Evolutionary conservation across 2,113 vertebrate genomes (phyloP).

Genomic region (Sander lucioperca): DNA sequence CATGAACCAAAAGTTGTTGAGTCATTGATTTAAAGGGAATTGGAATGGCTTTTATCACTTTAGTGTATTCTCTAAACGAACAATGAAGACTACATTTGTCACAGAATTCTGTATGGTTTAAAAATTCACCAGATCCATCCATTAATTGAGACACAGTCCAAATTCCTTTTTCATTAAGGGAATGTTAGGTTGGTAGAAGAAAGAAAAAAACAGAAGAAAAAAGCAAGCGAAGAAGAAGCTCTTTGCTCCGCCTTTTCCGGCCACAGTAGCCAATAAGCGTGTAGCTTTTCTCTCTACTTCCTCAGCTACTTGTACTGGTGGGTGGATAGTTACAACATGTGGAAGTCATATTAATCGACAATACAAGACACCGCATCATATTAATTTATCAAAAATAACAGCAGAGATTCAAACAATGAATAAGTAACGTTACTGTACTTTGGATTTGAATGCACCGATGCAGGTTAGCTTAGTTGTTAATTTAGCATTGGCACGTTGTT

Average conservation of each 20-base stretch:
- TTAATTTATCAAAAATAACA: background rate
- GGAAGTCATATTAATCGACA: background rate
- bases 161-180: no score
- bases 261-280: constrained; percentile 16
- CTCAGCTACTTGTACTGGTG: background rate
- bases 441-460: background rate
- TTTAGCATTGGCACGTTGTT: background rate
- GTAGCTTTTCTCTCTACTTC: constrained; percentile 7
- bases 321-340: background rate
- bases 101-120: no score
- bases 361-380: background rate
- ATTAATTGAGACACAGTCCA: no score
- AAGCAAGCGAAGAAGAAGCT: background rate
- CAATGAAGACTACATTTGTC: no score
- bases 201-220: background rate
- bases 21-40: no score
- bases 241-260: constrained; percentile 45
- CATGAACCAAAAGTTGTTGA: no score
- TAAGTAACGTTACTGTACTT: no score
- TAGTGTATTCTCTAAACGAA: no score
- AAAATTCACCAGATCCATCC: no score
- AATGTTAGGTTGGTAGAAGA: background rate
- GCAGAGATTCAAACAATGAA: background rate
- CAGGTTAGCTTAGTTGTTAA: background rate
- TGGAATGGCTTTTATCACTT: no score